Evolutionary conservation across 2,888 invertebrate genomes (phyloP).

Genomic region (Hetaerina titia): DNA sequence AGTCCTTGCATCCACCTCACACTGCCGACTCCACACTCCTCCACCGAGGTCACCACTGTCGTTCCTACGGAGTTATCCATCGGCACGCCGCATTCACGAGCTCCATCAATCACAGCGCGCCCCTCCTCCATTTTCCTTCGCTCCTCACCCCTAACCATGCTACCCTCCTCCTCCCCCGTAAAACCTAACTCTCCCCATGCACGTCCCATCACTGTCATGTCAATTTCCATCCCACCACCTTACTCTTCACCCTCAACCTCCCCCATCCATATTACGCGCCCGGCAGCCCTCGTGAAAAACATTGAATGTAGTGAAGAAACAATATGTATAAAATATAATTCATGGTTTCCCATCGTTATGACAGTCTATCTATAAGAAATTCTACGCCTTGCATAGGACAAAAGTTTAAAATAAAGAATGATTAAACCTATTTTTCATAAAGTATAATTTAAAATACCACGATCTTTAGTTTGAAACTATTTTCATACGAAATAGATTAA

Average conservation of each 20-base stretch:
- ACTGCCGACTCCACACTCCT: conserved; percentile 42
- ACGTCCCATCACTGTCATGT: conserved; percentile 35
- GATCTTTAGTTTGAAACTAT: no score
- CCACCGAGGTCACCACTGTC: conserved; percentile 50
- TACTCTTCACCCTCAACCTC: background rate
- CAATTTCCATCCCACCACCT: background rate
- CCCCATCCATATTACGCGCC: background rate
- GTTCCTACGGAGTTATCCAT: conserved; percentile 36
- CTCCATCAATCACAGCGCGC: conserved; percentile 49
- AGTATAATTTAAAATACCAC: no score
- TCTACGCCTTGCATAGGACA: no score
- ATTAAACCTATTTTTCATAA: no score
- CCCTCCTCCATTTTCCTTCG: background rate
- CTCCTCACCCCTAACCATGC: background rate
- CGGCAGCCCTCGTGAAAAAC: background rate
- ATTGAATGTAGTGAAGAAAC: background rate
- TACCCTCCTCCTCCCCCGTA: background rate
- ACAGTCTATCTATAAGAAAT: no score
- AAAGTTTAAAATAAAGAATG: no score
- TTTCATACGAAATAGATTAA: no score
- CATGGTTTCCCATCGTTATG: no score
- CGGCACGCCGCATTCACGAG: conserved; percentile 28
- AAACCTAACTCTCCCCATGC: background rate
- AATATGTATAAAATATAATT: background rate
- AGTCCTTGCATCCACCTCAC: conserved; percentile 21